phyloP scores from a whole-genome alignment of 2,113 vertebrate genomes.

The Eulacestoma nigropectus region DNA sequence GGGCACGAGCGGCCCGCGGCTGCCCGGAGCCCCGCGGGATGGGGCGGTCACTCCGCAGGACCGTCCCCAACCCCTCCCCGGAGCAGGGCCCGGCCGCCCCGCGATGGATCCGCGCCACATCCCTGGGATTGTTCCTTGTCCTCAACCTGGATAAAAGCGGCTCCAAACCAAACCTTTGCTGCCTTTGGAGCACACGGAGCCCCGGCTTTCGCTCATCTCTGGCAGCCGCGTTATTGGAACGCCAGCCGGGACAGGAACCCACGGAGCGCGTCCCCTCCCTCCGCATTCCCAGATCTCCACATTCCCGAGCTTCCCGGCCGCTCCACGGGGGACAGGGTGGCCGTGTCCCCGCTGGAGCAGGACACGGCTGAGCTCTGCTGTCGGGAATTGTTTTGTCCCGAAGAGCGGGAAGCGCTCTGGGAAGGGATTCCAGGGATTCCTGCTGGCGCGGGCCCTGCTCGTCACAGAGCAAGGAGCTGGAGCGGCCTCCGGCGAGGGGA shows the following conservation, averaged over 20 bases:
- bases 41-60: background rate
- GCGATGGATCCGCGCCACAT: background rate
- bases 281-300: background rate
- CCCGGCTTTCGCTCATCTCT: background rate
- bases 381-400: background rate
- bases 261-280: background rate
- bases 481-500: background rate
- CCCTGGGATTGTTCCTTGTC: background rate
- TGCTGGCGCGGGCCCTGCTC: background rate
- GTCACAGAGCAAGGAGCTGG: background rate
- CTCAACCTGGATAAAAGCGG: background rate
- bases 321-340: background rate
- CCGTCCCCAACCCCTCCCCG: background rate
- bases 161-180: background rate
- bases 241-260: background rate
- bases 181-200: rapidly evolving
- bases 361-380: background rate
- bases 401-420: background rate
- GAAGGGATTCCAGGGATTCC: background rate
- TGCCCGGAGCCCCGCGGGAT: too few species aligned
- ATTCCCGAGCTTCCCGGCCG: background rate
- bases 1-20: background rate
- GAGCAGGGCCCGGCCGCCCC: too few species aligned
- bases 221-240: background rate
- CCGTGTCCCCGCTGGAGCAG: background rate